Evolutionary conservation across 1,140 invertebrate species (phyloP).

Genomic region (Lasioglossum baleicum): DNA sequence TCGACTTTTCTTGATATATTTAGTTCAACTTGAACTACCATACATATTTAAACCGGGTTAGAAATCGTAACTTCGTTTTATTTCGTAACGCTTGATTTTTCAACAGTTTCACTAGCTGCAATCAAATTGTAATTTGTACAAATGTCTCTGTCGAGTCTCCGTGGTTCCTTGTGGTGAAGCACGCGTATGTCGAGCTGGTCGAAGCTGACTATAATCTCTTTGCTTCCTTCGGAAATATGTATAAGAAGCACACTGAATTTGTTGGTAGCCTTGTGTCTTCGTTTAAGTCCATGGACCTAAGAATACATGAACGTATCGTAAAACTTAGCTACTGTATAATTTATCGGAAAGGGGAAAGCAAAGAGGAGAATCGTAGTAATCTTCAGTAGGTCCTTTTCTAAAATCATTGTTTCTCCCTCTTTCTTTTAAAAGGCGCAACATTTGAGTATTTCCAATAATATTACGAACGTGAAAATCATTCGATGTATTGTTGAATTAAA

Average conservation of each 20-base stretch:
- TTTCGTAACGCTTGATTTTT: conserved; percentile 26
- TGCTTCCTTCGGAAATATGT: conserved; percentile 35
- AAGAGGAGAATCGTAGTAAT: conserved; percentile 24
- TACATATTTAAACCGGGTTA: conserved; percentile 27
- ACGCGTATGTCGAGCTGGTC: conserved; percentile 48
- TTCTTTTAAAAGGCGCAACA: conserved; percentile 31
- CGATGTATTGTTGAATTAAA: neutral
- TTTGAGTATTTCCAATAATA: conserved; percentile 33
- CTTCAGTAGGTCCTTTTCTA: conserved; percentile 26
- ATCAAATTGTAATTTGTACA: conserved; percentile 4
- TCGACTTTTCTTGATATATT: conserved; percentile 9
- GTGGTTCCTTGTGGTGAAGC: conserved; percentile 28
- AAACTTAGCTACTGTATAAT: conserved; percentile 37
- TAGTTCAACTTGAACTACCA: conserved; percentile 5
- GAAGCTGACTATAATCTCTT: conserved; percentile 28
- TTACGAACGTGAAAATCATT: neutral
- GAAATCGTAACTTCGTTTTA: conserved; percentile 14
- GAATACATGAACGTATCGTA: conserved; percentile 33
- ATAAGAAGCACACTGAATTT: conserved; percentile 34
- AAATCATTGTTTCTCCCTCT: conserved; percentile 39
- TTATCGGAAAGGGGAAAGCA: conserved; percentile 28
- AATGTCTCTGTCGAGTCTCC: conserved; percentile 5
- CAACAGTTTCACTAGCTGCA: conserved; percentile 9
- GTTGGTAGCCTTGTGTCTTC: conserved; percentile 26
- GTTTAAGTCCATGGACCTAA: conserved; percentile 27